Percentiles rank a stretch among this genome's conserved stretches.
Evolutionary conservation across 2,888 invertebrate genomes (phyloP).

Genomic region (Dasypogon diadema): DNA sequence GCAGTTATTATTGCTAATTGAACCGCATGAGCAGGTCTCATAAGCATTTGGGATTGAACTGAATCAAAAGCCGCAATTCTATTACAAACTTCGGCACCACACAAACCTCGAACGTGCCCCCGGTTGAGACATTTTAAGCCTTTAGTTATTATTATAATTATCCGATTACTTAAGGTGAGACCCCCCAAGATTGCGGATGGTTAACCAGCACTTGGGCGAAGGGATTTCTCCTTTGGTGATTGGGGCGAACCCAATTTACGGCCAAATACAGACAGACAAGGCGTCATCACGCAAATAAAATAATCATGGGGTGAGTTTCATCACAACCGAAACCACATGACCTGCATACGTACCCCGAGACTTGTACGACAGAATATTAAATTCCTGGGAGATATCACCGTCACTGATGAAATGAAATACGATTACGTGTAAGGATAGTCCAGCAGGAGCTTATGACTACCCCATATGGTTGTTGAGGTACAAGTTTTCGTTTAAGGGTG

Average conservation of each 20-base stretch:
- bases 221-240: not conserved
- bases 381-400: conserved; percentile 4
- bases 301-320: conserved; percentile 4
- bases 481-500: not conserved
- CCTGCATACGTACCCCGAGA: not conserved
- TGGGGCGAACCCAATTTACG: not conserved
- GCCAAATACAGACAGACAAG: not conserved
- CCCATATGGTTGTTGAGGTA: conserved; percentile 15
- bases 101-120: not conserved
- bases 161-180: conserved; percentile 16
- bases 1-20: not conserved
- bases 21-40: conserved; percentile 5
- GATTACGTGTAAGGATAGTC: conserved; percentile 15
- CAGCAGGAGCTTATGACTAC: conserved; percentile 15
- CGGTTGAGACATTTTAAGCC: conserved; percentile 3
- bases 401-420: conserved; percentile 11
- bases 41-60: not conserved
- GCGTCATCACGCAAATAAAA: conserved; percentile 17
- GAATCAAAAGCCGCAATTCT: conserved; percentile 20
- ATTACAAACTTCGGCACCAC: not conserved
- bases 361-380: not conserved
- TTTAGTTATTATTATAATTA: conserved; percentile 10
- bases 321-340: not conserved
- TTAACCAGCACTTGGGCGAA: not conserved
- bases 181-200: not conserved